Conservation (phyloP, 1,140 invertebrate species). For the Cotesia chilonis region DNA sequence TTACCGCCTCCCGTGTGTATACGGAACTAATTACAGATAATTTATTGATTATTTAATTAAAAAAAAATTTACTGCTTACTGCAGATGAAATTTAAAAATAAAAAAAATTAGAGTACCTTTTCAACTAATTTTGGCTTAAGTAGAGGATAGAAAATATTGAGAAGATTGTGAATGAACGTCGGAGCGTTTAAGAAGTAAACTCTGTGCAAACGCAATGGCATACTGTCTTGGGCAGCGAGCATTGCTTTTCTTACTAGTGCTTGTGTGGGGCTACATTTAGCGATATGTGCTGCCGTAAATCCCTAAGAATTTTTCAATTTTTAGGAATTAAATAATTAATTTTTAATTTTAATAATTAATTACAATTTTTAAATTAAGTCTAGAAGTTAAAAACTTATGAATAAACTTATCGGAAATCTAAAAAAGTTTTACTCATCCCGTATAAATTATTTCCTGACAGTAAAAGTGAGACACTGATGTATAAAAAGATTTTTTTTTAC, state of each 20-base stretch:
- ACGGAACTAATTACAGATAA: slow-evolving; percentile 45
- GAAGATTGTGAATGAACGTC: slow-evolving; percentile 52
- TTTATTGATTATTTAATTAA: neutral
- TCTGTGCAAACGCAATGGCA: slow-evolving; percentile 58
- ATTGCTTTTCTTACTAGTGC: slow-evolving; percentile 55
- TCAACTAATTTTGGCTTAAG: slow-evolving; percentile 59
- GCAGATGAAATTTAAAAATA: no score
- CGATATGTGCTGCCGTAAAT: slow-evolving; percentile 54
- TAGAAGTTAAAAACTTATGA: no score
- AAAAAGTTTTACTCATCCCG: no score
- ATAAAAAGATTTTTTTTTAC: no score
- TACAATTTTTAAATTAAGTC: no score
- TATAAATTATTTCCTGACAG: no score
- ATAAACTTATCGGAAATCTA: no score
- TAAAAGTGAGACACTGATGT: no score
- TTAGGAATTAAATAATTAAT: no score
- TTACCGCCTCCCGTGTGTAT: slow-evolving; percentile 53
- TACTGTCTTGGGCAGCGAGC: slow-evolving; percentile 61
- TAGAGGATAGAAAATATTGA: slow-evolving; percentile 59
- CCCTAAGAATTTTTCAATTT: slow-evolving; percentile 44
- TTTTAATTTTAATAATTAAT: no score
- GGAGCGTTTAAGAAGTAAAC: slow-evolving; percentile 59
- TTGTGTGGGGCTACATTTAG: slow-evolving; percentile 58
- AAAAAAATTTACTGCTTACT: neutral
- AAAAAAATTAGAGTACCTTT: slow-evolving; percentile 50